Conservation (phyloP, 1,140 invertebrate species). For the Coenobita brevimanus region DNA sequence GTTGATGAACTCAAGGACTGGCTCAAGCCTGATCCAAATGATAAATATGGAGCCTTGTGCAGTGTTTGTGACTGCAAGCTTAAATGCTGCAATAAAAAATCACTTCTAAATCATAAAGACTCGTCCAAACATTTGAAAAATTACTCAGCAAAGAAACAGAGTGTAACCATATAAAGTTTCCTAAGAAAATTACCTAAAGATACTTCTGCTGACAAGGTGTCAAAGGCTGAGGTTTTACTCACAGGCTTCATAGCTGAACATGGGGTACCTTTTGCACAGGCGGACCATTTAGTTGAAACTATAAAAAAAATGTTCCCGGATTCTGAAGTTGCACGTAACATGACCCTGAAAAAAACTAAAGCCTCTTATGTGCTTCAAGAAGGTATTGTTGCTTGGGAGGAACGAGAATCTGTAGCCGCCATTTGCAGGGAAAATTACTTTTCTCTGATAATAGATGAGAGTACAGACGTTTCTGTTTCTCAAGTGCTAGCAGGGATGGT, state of each 20-base stretch:
- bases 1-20: slow-evolving; percentile 9
- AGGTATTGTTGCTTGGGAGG: slow-evolving; percentile 4
- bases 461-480: slow-evolving; percentile 9
- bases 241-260: too few species aligned
- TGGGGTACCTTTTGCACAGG: too few species aligned
- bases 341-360: too few species aligned
- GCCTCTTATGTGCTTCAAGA: too few species aligned
- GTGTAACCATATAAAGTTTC: slow-evolving; percentile 9
- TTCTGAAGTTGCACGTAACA: too few species aligned
- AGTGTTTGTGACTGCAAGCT: slow-evolving; percentile 17
- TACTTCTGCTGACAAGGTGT: not conserved
- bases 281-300: too few species aligned
- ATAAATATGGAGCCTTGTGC: slow-evolving; percentile 5
- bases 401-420: not conserved
- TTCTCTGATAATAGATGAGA: slow-evolving; percentile 13
- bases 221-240: not conserved
- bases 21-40: not conserved
- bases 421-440: slow-evolving; percentile 16
- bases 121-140: slow-evolving; percentile 11
- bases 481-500: slow-evolving; percentile 37
- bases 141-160: not conserved
- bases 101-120: slow-evolving; percentile 11
- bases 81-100: slow-evolving; percentile 21
- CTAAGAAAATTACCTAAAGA: not conserved
- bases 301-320: too few species aligned